Evolutionary conservation across 2,113 vertebrate species (phyloP), one percentile per base, ranked within the genome.

Genomic region (Sterna hirundo): DNA sequence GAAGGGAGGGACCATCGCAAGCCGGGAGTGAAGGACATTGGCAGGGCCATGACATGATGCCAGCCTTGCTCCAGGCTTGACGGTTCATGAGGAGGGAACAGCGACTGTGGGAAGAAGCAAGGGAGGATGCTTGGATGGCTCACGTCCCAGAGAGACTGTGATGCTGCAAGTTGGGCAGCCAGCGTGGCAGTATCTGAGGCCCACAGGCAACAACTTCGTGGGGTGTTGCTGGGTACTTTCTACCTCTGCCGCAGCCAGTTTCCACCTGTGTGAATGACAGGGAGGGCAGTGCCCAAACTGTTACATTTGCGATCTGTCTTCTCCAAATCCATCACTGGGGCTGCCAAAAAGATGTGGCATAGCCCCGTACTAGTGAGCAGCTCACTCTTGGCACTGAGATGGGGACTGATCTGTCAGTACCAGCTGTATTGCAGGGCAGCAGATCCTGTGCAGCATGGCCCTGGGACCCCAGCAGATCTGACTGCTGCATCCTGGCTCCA

Each of bases 101-200:
- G 46, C 1, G 4, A 25, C 36, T 51, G 8, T 5, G 60, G 34
- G 72, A n/a, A 89, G 60, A 61, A 70, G 65, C 19, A 87, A 60
- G 12, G 36, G 14, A 65, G 34, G 64, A 55, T 36, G n/a, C 44
- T 26, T 55, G 66, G 29, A 20, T 38, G 52, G 32, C 25, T 6
- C 0, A 8, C 1, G 2, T 60, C 7, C 40, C 57, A 46, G 25
- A 46, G 44, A n/a, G 36, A 8, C 13, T 2, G 18, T 38, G 30
- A 5, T 49, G 32, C 52, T 23, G 22, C n/a, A 15, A 17, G 51
- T 5, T 86, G 71, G n/a, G 23, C 52, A 72, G 44, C n/a, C 62
- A 49, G 23, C 1, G 0, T 25, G 52, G 20, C 27, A 19, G 61
- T 15, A 10, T 17, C 65, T 30, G 71, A 49, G 32, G 29, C 14